Evolutionary conservation across 2,113 vertebrate species (phyloP).

Genomic region (Percina caprodes): DNA sequence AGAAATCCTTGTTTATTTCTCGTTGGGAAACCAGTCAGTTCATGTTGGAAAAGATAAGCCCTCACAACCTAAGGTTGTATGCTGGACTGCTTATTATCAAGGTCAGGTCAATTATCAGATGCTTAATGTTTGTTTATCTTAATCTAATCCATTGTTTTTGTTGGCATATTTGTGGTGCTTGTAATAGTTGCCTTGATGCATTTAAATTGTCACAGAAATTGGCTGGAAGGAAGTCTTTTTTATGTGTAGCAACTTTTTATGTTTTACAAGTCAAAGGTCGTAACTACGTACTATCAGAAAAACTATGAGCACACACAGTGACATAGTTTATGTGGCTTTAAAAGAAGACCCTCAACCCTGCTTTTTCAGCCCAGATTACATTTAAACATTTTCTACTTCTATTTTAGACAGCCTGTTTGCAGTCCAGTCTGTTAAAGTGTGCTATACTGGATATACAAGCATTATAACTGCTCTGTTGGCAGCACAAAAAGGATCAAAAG

Average conservation of each 20-base stretch:
- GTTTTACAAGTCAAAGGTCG: conserved; percentile 3
- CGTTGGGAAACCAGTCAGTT: conserved; percentile 11
- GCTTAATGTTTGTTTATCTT: neutral
- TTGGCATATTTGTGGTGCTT: neutral
- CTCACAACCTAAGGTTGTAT: neutral
- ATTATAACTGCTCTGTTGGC: neutral
- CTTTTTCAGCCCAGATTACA: neutral
- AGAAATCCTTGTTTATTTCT: conserved; percentile 13
- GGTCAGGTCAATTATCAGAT: neutral
- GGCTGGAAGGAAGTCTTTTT: neutral
- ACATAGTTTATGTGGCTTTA: neutral
- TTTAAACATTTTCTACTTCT: neutral
- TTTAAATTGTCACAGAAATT: neutral
- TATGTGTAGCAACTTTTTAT: neutral
- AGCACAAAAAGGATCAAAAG: conserved; percentile 3
- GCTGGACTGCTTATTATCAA: neutral
- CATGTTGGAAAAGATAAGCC: conserved; percentile 14
- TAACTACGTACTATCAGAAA: neutral
- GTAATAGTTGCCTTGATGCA: neutral
- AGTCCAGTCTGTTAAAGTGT: neutral
- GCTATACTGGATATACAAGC: neutral
- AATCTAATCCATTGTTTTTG: neutral
- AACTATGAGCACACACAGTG: neutral
- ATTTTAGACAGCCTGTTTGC: conserved; percentile 8
- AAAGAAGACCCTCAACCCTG: neutral